Conservation (phyloP, 92 coral and sea anemone genomes). For the Phymanthus crucifer region DNA sequence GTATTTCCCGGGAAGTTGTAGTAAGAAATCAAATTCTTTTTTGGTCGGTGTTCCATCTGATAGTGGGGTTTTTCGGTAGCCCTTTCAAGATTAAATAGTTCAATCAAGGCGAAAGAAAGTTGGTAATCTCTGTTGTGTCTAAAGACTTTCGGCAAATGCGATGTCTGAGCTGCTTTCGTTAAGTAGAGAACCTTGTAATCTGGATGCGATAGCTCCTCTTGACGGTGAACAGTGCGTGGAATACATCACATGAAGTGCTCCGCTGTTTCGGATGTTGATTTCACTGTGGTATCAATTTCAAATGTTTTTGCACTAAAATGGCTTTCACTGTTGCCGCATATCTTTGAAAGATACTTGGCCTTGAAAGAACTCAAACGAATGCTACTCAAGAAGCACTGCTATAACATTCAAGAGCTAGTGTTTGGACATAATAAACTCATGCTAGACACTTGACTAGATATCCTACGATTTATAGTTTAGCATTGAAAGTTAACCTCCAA, state of each 20-base stretch:
- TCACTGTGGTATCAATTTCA: constrained; percentile 22
- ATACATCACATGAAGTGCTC: constrained; percentile 3
- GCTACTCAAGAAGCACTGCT: background rate
- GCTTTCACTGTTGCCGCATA: background rate
- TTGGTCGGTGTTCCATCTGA: constrained; percentile 21
- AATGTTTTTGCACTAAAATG: constrained; percentile 15
- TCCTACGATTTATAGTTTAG: background rate
- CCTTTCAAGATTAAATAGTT: constrained; percentile 30
- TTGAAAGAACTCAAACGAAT: background rate
- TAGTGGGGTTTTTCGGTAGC: constrained; percentile 27
- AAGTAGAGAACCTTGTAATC: constrained; percentile 17
- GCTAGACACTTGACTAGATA: background rate
- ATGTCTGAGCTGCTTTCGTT: constrained; percentile 14
- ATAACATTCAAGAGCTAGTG: background rate
- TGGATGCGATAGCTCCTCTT: constrained; percentile 11
- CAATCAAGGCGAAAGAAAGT: constrained; percentile 31
- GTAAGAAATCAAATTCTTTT: constrained; percentile 15
- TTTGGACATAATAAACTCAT: too few relatives aligned
- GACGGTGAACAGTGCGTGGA: background rate
- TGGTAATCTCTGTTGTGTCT: constrained; percentile 33
- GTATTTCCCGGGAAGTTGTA: background rate
- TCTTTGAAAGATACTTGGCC: background rate
- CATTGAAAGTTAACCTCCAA: background rate
- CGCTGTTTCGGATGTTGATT: constrained; percentile 17
- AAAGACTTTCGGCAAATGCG: constrained; percentile 31